Evolutionary conservation across 2,888 invertebrate species (phyloP), one percentile per base, ranked within the genome.

Genomic region (Drosophila nigritarsus): DNA sequence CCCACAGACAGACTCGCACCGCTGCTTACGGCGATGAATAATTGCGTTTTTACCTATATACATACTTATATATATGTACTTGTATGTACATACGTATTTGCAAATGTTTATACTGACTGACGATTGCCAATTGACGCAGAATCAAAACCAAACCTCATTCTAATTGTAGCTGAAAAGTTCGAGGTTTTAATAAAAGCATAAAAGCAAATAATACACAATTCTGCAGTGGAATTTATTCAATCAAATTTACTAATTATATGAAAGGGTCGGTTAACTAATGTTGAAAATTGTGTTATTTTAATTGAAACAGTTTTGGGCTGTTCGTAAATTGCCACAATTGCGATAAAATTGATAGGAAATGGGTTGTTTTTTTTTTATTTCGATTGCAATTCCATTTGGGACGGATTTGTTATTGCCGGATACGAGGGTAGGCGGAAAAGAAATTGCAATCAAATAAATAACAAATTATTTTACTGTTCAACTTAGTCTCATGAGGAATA

Each of bases 361-460:
- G 34, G 40, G n/a, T 40, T 51, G 30, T 27, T 61, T 24, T 18
- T 20, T 38, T 32, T n/a, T 24, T 40, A 55, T 49, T 68, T 58
- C 45, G 13, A 38, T 36, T 53, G 29, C 29, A 30, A 67, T 42
- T 56, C n/a, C 40, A 40, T 40, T 67, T 36, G 18, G 15, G 11
- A 27, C 27, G 34, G 51, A 40, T 9, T 34, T 9, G 11, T 5
- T 5, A 51, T 4, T 18, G 20, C 13, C 2, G n/a, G 40, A n/a
- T 40, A 4, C 32, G 20, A 24, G 53, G 6, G 24, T 36, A 2
- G 34, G 9, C 4, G 15, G 3, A 24, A 24, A 36, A 54, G 2
- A 24, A 24, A 9, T 36, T 36, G 18, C 40, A 40, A 18, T 24
- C 6, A 11, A 24, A 20, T 18, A 36, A 8, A 13, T 7, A 7